Conservation (phyloP, 2,888 invertebrate species). For the Spicauda simplicius region DNA sequence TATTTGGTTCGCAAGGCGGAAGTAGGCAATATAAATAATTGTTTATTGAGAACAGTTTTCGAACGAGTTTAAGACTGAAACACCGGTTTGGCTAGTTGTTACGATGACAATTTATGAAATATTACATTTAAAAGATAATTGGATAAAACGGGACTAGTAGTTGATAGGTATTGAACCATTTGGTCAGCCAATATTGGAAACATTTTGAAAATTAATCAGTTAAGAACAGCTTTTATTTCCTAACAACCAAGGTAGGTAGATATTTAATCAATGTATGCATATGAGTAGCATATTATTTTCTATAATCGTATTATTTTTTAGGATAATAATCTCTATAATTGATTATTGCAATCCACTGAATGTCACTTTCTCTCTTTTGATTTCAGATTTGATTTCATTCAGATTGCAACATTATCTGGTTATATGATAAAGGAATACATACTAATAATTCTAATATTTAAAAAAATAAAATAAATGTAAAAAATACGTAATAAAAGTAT, state of each 20-base stretch:
- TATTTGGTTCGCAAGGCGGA: constrained; percentile 57
- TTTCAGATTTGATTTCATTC: no score
- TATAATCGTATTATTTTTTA: no score
- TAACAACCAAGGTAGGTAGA: background rate
- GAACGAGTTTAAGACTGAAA: constrained; percentile 46
- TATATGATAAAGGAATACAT: no score
- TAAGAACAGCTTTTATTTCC: background rate
- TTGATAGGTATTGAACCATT: constrained; percentile 16
- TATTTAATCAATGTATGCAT: no score
- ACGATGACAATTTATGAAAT: constrained; percentile 41
- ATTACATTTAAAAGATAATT: constrained; percentile 28
- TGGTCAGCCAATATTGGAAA: constrained; percentile 4
- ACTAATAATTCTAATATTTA: no score
- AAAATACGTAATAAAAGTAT: no score
- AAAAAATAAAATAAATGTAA: no score
- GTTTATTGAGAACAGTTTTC: constrained; percentile 53
- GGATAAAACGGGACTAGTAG: constrained; percentile 24
- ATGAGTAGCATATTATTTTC: no score
- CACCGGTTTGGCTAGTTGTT: constrained; percentile 40
- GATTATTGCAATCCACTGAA: no score
- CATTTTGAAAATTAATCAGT: background rate
- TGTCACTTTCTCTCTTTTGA: no score
- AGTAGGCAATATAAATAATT: constrained; percentile 50
- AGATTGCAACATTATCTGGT: no score
- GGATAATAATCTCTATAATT: no score